Base-by-base conservation (phyloP, 1,140 invertebrate species). In the Hesperophylax magnus region DNA sequence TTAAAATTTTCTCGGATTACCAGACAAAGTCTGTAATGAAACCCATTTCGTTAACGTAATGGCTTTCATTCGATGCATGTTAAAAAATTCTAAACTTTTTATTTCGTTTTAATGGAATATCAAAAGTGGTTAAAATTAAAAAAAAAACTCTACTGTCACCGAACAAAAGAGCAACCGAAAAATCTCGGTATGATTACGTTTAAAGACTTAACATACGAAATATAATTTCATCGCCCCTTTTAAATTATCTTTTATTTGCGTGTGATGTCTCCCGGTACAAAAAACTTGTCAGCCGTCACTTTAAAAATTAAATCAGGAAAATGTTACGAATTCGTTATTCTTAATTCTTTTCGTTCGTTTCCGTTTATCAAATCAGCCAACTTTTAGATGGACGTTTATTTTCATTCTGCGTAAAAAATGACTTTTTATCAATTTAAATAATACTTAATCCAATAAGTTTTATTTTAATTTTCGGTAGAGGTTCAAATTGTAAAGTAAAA, bases 281-380 rank as follows among this genome's bases (percentile, higher is more conserved):
- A 77, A 79, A 79, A 79, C 77, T 69, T 82, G 77, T 82, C 81
- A 79, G 69, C 76, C 75, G 81, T 78, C 81, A 82, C 67, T 79
- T 79, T 63, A 75, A 76, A 78, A 76, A 79, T 58, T 69, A 78
- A 82, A 74, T 77, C 54, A 31, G 31, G 75, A 77, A 60, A 34
- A 47, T 67, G 14, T 54, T 72, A 54, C 18, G 81, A 54, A 22
- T 61, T 65, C 77, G 54, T 47, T 47, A 14, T 47, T 14, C 63
- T 65, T 83, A 77, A 72, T 78, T 72, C 77, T 69, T 78, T 63
- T 77, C 72, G 54, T 52, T 67, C 53, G 69, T 80, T 80, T 24
- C 34, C 60, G 58, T 71, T n/a, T 20, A 58, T 58, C 75, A 61
- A 61, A 61, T 47, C 52, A 24, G 15, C 39, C 39, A 20, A 20